Evolutionary conservation across 2,888 invertebrate genomes (phyloP), one percentile per base, ranked within the genome.

Genomic region (Lasioglossum morio): DNA sequence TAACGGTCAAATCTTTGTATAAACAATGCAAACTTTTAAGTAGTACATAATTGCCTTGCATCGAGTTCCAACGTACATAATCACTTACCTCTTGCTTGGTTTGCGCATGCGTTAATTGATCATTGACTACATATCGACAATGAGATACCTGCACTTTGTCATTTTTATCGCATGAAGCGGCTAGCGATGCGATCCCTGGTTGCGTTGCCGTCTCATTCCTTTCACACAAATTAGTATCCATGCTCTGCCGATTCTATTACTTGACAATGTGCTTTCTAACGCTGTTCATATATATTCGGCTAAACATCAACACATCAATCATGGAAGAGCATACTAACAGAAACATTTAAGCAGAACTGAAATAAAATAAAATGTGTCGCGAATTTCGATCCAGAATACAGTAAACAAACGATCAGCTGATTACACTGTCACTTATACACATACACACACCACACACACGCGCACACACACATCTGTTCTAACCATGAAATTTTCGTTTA

Each of bases 181-280:
- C 30, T 57, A 84, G 70, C 2, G 30, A 73, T 30, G 30, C 27
- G 75, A 76, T 53, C 27, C 82, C 34, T 95, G 95, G 89, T 96
- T 96, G 78, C 95, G 95, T 37, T 96, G 96, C 48, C 27, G 69
- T 79, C 66, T 81, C 70, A 63, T 77, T 79, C 30, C 87, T 78
- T 72, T 81, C 66, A 57, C 77, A 79, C 16, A 87, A 88, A 89
- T 91, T 90, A 90, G 90, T 89, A 66, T 89, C 89, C 90, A 89
- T 89, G 43, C 74, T 86, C 73, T 60, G 53, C 72, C n/a, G 63
- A 74, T 63, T 69, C 77, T 23, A 53, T 76, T 77, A 72, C 69
- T 34, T 72, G n/a, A 30, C 4, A 46, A 81, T 19, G 43, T 77
- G 27, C 40, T n/a, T 66, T 72, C 66, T 74, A 74, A 77, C 19